Base-by-base conservation (phyloP, 2,888 invertebrate genomes). In the Limnephilus rhombicus region DNA sequence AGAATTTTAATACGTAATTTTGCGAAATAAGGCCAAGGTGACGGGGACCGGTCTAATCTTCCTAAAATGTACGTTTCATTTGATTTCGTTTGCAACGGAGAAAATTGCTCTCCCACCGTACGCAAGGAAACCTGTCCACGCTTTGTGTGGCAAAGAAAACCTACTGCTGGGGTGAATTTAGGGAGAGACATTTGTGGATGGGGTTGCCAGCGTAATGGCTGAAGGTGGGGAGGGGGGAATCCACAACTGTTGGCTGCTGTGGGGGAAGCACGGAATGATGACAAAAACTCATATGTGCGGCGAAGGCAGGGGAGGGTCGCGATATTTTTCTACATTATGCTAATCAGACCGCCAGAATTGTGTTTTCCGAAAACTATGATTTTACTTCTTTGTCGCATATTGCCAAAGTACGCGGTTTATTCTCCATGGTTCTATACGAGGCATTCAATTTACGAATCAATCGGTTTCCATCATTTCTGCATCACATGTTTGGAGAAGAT, bases 311-410 rank as follows among this genome's bases (percentile, higher is more conserved):
- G 83, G 87, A n/a, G 34, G 34, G 37, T 53, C 87, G 34, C 85
- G 91, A 87, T 80, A 53, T 53, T 83, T 49, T 89, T 92, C 90
- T 90, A 88, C 87, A 90, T 92, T 91, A 92, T 91, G 92, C 91
- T 93, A 92, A 93, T 92, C 90, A 92, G 53, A 88, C 90, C 83
- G n/a, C 91, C 91, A 3, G 68, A 68, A 92, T 91, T 93, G 89
- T 91, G 92, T 90, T 86, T 85, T 81, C 80, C 45, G 41, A 53
- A 91, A 91, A 68, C 68, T 68, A 68, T 68, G 68, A 24, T 68
- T 68, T 68, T 68, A 9, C 45, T 68, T 68, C 68, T 68, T 5
- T 68, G n/a, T n/a, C 68, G n/a, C 7, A 24, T 68, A n/a, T 68
- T 68, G 68, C 68, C 24, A n/a, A 68, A 68, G n/a, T 68, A 68